Base-by-base conservation (phyloP, 2,113 vertebrate species). In the Mionectes macconnelli region DNA sequence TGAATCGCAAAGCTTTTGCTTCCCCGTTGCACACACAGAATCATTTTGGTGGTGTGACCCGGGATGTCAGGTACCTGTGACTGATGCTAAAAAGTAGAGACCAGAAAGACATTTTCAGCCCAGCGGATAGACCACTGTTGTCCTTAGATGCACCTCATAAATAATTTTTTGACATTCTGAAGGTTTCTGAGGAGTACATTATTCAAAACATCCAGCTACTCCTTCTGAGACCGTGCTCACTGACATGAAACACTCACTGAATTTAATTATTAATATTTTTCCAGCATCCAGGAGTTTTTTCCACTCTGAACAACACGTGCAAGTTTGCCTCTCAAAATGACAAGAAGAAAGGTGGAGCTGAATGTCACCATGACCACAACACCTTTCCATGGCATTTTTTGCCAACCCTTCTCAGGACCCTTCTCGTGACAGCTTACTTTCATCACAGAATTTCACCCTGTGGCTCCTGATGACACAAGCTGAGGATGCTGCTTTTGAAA, bases 251-350 rank as follows among this genome's bases (percentile, higher is more conserved):
- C 0, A 0, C 59, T 77, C 59, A 7, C 21, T 56, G 22, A 37
- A 14, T 86, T 96, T 40, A 81, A 95, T 91, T 90, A 93, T 93
- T 95, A 45, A 88, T 49, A 40, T 31, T 80, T 74, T 83, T 66
- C 87, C 86, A 44, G 44, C 21, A 44, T 27, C 75, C 47, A 5
- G 0, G 87, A 79, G 30, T 6, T 81, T 69, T 49, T 83, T 85
- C 45, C 45, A 33, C n/a, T 86, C 55, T 12, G 40, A 47, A n/a
- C n/a, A 57, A 53, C 31, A 14, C 13, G 15, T 87, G 60, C 77
- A 63, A 78, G 35, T 44, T 89, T 8, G 15, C 21, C 44, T 59
- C 42, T 63, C 74, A 27, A 74, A 89, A 47, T 40, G 20, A 20
- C 18, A 53, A 39, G 83, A 40, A 28, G 30, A 28, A 78, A 50